Evolutionary conservation across 1,140 invertebrate species (phyloP).

Genomic region (Brachionus plicatilis): DNA sequence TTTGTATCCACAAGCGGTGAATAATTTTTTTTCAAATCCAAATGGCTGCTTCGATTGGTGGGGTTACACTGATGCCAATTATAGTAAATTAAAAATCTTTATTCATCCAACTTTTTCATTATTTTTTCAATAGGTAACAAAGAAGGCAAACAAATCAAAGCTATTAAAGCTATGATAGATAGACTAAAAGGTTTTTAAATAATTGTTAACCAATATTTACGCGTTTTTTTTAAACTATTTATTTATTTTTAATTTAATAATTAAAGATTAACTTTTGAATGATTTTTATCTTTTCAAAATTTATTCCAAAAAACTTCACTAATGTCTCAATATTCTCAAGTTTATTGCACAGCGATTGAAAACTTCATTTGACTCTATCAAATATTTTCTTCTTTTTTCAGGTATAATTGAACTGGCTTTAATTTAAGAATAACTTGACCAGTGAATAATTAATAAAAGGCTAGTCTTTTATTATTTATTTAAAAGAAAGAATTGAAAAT

Average conservation of each 20-base stretch:
- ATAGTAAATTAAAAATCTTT: conserved; percentile 43
- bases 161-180: conserved; percentile 38
- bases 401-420: too few relatives aligned
- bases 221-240: background rate
- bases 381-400: too few relatives aligned
- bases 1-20: conserved; percentile 53
- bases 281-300: too few relatives aligned
- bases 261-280: too few relatives aligned
- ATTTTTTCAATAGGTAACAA: background rate
- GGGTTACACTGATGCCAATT: conserved; percentile 48
- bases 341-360: too few relatives aligned
- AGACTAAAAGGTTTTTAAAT: background rate
- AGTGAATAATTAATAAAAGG: too few relatives aligned
- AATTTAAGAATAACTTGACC: too few relatives aligned
- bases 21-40: conserved; percentile 45
- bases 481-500: too few relatives aligned
- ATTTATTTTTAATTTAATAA: background rate
- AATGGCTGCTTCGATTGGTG: conserved; percentile 57
- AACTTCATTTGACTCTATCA: too few relatives aligned
- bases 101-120: background rate
- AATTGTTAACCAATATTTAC: background rate
- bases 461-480: too few relatives aligned
- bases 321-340: too few relatives aligned
- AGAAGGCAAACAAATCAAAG: conserved; percentile 7
- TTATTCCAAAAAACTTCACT: too few relatives aligned